phyloP scores from a whole-genome alignment of 2,888 invertebrate species.

The Osmoderma eremita region DNA sequence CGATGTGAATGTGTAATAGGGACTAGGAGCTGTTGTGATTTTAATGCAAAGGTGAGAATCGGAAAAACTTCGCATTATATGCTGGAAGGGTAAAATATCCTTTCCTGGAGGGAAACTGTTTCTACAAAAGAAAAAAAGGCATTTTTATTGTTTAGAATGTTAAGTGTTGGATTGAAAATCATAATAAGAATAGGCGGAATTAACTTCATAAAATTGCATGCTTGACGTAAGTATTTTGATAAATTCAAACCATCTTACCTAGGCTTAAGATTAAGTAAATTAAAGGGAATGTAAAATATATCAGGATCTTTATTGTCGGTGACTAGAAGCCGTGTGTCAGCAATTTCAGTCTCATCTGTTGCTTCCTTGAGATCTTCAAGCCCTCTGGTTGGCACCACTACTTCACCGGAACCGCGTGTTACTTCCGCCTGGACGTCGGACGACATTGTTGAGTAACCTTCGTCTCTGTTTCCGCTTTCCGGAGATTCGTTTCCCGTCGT shows the following conservation, averaged over 20 bases:
- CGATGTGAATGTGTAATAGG: conserved; percentile 67
- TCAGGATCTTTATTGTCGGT: conserved; percentile 72
- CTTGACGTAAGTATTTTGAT: conserved; percentile 9
- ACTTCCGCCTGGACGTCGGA: conserved; percentile 82
- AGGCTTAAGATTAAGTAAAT: conserved; percentile 64
- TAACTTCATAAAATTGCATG: neutral
- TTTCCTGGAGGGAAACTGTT: conserved; percentile 79
- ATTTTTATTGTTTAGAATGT: too few relatives aligned
- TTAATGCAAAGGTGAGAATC: conserved; percentile 80
- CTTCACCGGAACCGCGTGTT: conserved; percentile 63
- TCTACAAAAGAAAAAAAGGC: conserved; percentile 57
- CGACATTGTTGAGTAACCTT: conserved; percentile 86
- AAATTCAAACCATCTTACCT: conserved; percentile 51
- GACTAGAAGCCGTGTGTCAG: conserved; percentile 67
- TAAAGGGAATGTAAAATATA: conserved; percentile 75
- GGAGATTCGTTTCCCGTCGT: conserved; percentile 77
- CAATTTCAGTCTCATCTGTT: conserved; percentile 76
- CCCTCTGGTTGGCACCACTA: conserved; percentile 65
- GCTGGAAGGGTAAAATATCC: conserved; percentile 76
- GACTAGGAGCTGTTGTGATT: conserved; percentile 71
- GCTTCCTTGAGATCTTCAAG: conserved; percentile 80
- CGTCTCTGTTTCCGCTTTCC: conserved; percentile 81
- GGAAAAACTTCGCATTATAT: conserved; percentile 78
- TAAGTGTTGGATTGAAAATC: too few relatives aligned
- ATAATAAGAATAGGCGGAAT: neutral